phyloP scores from a whole-genome alignment of 2,888 invertebrate species.

The Nomada flava region DNA sequence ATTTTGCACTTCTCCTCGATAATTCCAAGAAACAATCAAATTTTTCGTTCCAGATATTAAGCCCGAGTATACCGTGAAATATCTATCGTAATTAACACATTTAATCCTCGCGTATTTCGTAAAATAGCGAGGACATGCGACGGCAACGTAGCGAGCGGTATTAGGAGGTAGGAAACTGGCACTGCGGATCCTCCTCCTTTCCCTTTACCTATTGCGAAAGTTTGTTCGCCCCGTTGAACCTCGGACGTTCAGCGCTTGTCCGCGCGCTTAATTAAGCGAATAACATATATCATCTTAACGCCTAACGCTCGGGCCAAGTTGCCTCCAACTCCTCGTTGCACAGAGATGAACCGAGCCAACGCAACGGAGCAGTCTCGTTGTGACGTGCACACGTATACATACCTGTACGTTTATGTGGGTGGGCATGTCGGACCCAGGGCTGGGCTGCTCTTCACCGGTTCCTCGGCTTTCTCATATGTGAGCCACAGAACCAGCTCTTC shows the following conservation, averaged over 20 bases:
- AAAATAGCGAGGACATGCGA: conserved; percentile 5
- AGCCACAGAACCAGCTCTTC: conserved; percentile 35
- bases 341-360: conserved; percentile 28
- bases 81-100: conserved; percentile 47
- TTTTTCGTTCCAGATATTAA: no score
- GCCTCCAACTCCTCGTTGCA: conserved; percentile 37
- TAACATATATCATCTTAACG: conserved; percentile 81
- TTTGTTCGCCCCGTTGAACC: conserved; percentile 71
- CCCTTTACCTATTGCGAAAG: conserved; percentile 52
- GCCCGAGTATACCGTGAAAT: conserved; percentile 26
- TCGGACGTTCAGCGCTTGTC: conserved; percentile 73
- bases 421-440: conserved; percentile 46
- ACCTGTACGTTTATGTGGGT: neutral
- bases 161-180: conserved; percentile 46
- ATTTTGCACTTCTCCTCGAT: no score
- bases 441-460: conserved; percentile 51
- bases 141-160: conserved; percentile 25
- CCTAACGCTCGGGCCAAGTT: conserved; percentile 67
- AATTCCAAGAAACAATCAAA: neutral
- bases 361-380: conserved; percentile 9
- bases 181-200: conserved; percentile 35
- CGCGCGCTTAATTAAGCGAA: conserved; percentile 83
- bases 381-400: conserved; percentile 4
- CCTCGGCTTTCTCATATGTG: conserved; percentile 33
- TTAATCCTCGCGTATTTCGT: conserved; percentile 19